Evolutionary conservation across 37 sponge, comb jelly and placozoan species (phyloP).

Genomic region (Haliclona indistincta): DNA sequence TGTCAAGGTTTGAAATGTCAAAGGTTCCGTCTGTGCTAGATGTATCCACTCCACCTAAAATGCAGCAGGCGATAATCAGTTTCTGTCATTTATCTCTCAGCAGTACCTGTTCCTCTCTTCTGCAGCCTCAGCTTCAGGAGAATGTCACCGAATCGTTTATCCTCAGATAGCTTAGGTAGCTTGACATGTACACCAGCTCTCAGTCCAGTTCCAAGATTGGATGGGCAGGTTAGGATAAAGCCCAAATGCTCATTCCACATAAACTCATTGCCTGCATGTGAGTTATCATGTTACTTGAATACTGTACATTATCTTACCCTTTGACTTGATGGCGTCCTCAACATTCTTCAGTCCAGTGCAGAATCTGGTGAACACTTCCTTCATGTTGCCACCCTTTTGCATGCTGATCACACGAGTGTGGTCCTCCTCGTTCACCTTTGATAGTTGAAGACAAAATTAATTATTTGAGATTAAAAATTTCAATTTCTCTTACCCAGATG

Average conservation of each 20-base stretch:
- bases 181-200: constrained; percentile 81
- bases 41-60: constrained; percentile 49
- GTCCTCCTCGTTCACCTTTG: constrained; percentile 94
- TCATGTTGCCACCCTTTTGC: constrained; percentile 81
- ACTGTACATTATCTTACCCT: constrained; percentile 10
- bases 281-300: too few relatives aligned
- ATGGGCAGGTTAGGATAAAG: constrained; percentile 86
- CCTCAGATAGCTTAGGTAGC: constrained; percentile 55
- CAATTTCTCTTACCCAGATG: constrained; percentile 82
- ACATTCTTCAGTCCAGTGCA: constrained; percentile 48
- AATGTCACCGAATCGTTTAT: constrained; percentile 52
- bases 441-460: too few relatives aligned
- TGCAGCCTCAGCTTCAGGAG: constrained; percentile 73
- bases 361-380: constrained; percentile 68
- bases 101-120: constrained; percentile 76
- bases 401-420: constrained; percentile 85
- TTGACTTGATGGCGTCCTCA: constrained; percentile 52
- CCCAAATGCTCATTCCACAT: constrained; percentile 81
- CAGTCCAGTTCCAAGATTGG: constrained; percentile 92
- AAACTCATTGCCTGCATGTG: constrained; percentile 54
- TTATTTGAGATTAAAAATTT: too few relatives aligned
- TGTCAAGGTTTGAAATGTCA: constrained; percentile 82
- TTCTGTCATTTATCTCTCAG: not conserved
- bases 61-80: not conserved
- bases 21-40: constrained; percentile 57